Conservation (phyloP, 2,113 vertebrate genomes). For the Nothoprocta pentlandii region DNA sequence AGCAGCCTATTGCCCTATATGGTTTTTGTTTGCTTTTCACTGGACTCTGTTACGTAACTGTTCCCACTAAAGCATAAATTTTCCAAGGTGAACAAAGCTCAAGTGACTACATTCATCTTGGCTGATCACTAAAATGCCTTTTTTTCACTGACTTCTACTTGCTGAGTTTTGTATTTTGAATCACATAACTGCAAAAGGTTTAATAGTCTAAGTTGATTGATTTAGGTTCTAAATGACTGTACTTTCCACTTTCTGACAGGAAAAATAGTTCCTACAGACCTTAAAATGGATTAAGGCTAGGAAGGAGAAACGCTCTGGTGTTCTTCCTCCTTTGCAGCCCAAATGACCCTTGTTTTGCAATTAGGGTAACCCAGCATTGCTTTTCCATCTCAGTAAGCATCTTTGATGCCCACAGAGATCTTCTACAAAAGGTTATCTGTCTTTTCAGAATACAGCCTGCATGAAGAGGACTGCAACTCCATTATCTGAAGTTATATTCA, state of each 20-base stretch:
- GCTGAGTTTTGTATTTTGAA: slow-evolving; percentile 21
- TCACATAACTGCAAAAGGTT: not conserved
- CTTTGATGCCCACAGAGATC: rapidly evolving
- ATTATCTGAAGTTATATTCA: slow-evolving; percentile 22
- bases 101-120: slow-evolving; percentile 5
- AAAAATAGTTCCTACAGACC: not conserved
- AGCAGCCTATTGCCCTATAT: slow-evolving; percentile 33
- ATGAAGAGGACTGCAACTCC: not conserved
- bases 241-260: not conserved
- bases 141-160: not conserved
- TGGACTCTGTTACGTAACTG: slow-evolving; percentile 64
- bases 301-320: not conserved
- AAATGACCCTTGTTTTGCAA: not conserved
- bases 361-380: not conserved
- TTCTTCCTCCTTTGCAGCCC: not conserved
- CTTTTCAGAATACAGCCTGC: not conserved
- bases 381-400: not conserved
- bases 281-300: slow-evolving; percentile 21
- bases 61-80: slow-evolving; percentile 59
- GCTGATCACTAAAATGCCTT: slow-evolving; percentile 34
- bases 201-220: not conserved
- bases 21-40: slow-evolving; percentile 57
- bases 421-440: not conserved
- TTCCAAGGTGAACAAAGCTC: slow-evolving; percentile 70
- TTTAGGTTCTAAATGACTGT: not conserved